Conservation (phyloP, 92 coral and sea anemone genomes). For the Palythoa grandiflora region DNA sequence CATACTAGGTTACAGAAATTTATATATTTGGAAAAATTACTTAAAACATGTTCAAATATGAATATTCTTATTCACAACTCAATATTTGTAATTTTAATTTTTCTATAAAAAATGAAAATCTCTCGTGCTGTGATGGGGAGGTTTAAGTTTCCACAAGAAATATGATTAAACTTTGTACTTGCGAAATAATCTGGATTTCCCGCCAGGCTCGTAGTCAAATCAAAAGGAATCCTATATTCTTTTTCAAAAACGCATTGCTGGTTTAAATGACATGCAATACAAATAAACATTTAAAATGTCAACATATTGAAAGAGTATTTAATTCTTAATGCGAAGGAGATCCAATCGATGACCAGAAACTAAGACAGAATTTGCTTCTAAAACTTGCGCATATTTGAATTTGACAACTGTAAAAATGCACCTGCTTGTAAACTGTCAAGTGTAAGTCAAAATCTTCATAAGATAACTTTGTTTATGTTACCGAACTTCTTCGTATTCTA, state of each 20-base stretch:
- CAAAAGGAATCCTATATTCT: background rate
- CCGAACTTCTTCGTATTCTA: background rate
- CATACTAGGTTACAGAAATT: too few species aligned
- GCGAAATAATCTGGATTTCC: too few species aligned
- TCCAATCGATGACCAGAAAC: conserved; percentile 9
- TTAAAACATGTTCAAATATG: too few species aligned
- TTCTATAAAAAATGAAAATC: too few species aligned
- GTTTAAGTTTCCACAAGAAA: too few species aligned
- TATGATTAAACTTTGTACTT: too few species aligned
- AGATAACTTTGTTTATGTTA: conserved; percentile 17
- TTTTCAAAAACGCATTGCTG: background rate
- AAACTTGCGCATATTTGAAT: conserved; percentile 1
- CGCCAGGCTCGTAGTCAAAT: too few species aligned
- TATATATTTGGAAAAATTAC: too few species aligned
- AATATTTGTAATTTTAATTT: too few species aligned
- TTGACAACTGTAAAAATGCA: conserved; percentile 11
- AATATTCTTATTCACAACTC: too few species aligned
- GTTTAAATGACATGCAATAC: conserved; percentile 7
- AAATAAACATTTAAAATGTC: conserved; percentile 14
- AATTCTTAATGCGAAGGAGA: background rate
- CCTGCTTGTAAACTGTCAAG: conserved; percentile 35
- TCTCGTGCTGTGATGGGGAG: too few species aligned
- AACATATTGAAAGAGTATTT: conserved; percentile 6
- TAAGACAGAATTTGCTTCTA: background rate
- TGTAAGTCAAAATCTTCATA: background rate